A percentile compares a stretch with the other conserved stretches of the same genome.
phyloP scores from a whole-genome alignment of 2,113 vertebrate genomes.

The Eurystomus gularis region DNA sequence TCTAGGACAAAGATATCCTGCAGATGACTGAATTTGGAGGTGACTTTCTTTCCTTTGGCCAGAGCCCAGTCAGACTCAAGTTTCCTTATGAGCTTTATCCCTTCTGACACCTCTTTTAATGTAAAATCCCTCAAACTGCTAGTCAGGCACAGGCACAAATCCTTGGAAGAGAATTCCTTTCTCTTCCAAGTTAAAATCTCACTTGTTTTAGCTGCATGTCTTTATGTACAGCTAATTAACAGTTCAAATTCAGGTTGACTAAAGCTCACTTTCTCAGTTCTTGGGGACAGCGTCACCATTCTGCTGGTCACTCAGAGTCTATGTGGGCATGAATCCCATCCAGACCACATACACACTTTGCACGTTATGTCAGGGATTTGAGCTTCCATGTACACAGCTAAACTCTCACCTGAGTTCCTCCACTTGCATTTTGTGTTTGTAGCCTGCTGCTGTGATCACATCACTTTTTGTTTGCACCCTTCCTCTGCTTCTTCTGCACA shows the following conservation, averaged over 20 bases:
- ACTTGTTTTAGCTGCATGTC: neutral
- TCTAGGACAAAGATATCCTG: neutral
- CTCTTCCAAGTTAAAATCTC: neutral
- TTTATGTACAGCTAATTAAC: neutral
- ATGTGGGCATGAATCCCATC: neutral
- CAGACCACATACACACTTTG: neutral
- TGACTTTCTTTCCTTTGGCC: neutral
- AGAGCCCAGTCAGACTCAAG: neutral
- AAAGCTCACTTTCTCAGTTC: neutral
- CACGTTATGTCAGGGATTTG: accelerated
- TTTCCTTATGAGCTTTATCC: neutral
- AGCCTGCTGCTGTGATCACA: neutral
- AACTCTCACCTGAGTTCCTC: neutral
- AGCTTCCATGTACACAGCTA: neutral
- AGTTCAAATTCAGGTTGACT: neutral
- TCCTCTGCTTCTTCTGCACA: neutral
- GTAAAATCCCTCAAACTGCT: neutral
- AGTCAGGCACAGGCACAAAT: neutral
- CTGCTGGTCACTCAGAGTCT: neutral
- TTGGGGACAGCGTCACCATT: neutral
- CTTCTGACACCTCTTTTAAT: neutral
- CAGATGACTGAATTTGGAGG: neutral
- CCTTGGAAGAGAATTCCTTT: neutral
- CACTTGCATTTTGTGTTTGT: neutral
- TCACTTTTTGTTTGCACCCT: neutral